These are phyloP conservation scores for Apotomis capreana DNA, from an alignment of 2,888 invertebrate genomes.

Conservation along the genomic window DNA sequence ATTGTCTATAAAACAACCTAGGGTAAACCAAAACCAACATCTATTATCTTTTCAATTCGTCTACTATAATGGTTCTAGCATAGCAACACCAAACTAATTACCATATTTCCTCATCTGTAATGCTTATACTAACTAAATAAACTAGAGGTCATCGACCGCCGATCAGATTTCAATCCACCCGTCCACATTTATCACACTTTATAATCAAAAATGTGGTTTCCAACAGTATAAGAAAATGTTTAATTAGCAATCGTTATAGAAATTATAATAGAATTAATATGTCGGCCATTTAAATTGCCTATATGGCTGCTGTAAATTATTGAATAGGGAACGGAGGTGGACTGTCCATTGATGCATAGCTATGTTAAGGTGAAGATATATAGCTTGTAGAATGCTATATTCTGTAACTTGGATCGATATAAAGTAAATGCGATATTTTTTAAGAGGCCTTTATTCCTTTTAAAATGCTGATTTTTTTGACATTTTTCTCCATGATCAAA, in stretches of 20 bases:
- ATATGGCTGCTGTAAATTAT: constrained; percentile 17
- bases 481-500: no score
- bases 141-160: background rate
- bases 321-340: constrained; percentile 9
- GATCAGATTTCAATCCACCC: constrained; percentile 12
- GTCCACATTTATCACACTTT: constrained; percentile 20
- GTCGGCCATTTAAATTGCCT: constrained; percentile 18
- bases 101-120: constrained; percentile 4
- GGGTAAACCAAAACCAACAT: no score
- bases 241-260: constrained; percentile 24
- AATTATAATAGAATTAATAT: constrained; percentile 20
- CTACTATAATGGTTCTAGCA: no score
- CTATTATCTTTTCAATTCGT: no score
- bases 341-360: constrained; percentile 16
- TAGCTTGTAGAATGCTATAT: background rate
- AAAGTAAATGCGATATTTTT: no score
- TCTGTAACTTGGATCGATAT: no score
- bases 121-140: constrained; percentile 1
- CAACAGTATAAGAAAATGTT: constrained; percentile 16
- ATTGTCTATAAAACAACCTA: no score
- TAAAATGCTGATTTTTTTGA: no score
- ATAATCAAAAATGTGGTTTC: constrained; percentile 27
- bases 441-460: no score
- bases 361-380: background rate
- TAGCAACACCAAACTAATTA: no score